Evolutionary conservation across 2,888 invertebrate species (phyloP), one percentile per base, ranked within the genome.

Genomic region (Fragum whitleyi): DNA sequence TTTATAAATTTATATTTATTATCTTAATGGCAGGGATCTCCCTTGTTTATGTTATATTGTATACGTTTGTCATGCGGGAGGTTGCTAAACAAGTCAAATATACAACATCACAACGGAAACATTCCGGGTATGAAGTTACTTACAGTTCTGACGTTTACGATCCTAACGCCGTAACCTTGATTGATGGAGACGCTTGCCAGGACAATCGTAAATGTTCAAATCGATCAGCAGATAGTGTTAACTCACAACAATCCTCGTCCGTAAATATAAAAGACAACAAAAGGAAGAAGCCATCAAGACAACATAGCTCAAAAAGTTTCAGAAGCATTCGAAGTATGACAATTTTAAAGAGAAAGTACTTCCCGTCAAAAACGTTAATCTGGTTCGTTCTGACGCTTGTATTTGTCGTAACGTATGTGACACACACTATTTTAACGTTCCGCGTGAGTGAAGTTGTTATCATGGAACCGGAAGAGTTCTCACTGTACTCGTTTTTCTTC

Each of bases 341-440:
- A 21, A 47, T 81, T 14, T 28, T 74, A 32, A 62, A 62, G 3
- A 42, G 62, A 26, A 57, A 70, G 19, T 67, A 62, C 19, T 81
- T 85, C 57, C 85, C 85, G 3, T 72, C 81, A 21, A 85, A 85
- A 62, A 81, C 85, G 23, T 51, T 85, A 2, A 81, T 85, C 42
- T 85, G 85, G 85, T 85, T 85, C 42, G 72, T 85, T 32, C 57
- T 85, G 26, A 85, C 85, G 23, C 47, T 81, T 51, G 70, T 85
- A 26, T 85, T 85, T 28, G 75, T 85, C n/a, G 23, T 85, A 19
- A 74, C 85, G 14, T 85, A 81, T 39, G 67, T 81, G 57, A 76
- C 81, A 14, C 77, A 85, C 65, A 53, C 68, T 9, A 53, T 74
- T 5, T 65, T 81, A 0, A 42, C 85, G 19, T 42, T 85, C 5